Base-by-base conservation (phyloP, 64 coral and sea anemone species). In the Montipora foliosa region DNA sequence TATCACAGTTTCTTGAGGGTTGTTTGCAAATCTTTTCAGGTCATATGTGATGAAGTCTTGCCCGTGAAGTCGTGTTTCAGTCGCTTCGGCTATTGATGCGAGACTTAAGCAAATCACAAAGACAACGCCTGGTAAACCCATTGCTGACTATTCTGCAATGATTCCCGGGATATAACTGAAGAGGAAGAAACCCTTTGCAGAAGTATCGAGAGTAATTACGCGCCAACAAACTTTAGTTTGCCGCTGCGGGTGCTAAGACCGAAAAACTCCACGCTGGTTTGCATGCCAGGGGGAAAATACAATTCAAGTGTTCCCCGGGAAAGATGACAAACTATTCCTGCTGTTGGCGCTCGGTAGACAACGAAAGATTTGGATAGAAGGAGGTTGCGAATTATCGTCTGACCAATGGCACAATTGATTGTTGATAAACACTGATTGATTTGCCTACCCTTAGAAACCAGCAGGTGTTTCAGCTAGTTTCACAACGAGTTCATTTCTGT, bases 171-270 rank as follows among this genome's bases (percentile, higher is more conserved):
- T 44, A 16, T 64, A 22, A 17, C 45, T 4, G 72, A 1, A 86
- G 19, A 19, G 21, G 50, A 13, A 6, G 8, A 50, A 47, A 20
- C 50, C 19, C 49, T 4, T 71, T 71, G 62, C 49, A 49, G 82
- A 72, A 70, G 24, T 13, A 49, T 68, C 49, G 62, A 0, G 22
- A 22, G 44, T 72, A 72, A 86, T 86, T 86, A 86, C 64, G 66
- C n/a, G 46, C 44, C 45, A 86, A 50, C 66, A 86, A 86, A 86
- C 82, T 86, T 86, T 86, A 72, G 82, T 11, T 71, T 16, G 82
- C 9, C 82, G 6, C 82, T 24, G 82, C n/a, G 62, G 82, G 82
- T 47, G 82, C 82, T 72, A 62, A 6, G 11, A 49, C 0, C 29
- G 13, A 47, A 19, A 25, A 44, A 15, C 46, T n/a, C 4, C 82